phyloP scores from a whole-genome alignment of 2,888 invertebrate genomes.

The Margaritifera margaritifera region DNA sequence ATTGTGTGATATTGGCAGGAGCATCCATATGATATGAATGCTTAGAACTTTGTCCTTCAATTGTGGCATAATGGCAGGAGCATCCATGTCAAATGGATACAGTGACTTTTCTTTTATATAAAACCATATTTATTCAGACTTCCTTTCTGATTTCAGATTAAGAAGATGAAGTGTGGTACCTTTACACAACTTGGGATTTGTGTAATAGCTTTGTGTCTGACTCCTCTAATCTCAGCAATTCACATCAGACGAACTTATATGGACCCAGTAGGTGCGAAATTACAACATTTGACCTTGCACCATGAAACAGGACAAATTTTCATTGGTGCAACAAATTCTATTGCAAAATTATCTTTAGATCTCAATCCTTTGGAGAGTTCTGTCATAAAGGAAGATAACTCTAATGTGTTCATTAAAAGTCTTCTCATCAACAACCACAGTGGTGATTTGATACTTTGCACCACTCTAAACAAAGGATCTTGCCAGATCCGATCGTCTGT shows the following conservation, averaged over 20 bases:
- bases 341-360: conserved; percentile 92
- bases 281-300: conserved; percentile 93
- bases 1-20: too few relatives aligned
- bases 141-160: too few relatives aligned
- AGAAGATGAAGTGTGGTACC: too few relatives aligned
- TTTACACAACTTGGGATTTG: too few relatives aligned
- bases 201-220: background rate
- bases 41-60: too few relatives aligned
- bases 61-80: too few relatives aligned
- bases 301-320: conserved; percentile 90
- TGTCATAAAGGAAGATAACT: conserved; percentile 85
- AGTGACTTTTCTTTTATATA: too few relatives aligned
- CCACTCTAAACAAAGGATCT: conserved; percentile 82
- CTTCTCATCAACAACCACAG: conserved; percentile 90
- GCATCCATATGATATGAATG: too few relatives aligned
- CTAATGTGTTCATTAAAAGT: conserved; percentile 84
- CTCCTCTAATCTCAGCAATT: conserved; percentile 32
- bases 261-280: conserved; percentile 66
- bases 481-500: conserved; percentile 80
- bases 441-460: conserved; percentile 91
- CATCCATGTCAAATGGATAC: too few relatives aligned
- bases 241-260: conserved; percentile 45
- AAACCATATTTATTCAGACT: too few relatives aligned
- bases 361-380: conserved; percentile 83
- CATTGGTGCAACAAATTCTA: conserved; percentile 91